Conservation (phyloP, 1,140 invertebrate genomes). For the Manduca sexta region DNA sequence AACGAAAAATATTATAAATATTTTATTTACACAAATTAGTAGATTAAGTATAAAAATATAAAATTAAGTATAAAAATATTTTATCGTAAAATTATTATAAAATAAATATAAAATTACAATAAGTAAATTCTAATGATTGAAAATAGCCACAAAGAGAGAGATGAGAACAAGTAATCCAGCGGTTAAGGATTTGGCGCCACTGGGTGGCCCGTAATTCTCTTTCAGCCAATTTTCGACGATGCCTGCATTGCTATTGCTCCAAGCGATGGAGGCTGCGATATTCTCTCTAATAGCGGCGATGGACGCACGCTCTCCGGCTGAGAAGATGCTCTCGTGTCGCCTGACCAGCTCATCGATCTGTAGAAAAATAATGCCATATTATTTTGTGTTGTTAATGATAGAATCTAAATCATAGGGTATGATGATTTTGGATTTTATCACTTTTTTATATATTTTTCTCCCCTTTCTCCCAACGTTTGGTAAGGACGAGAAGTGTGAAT, state of each 20-base stretch:
- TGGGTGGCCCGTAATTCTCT: conserved; percentile 26
- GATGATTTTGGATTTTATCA: too few species aligned
- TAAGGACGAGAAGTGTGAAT: too few species aligned
- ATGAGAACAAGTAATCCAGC: conserved; percentile 41
- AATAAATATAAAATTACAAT: too few species aligned
- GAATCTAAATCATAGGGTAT: too few species aligned
- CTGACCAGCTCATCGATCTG: conserved; percentile 38
- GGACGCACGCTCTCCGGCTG: conserved; percentile 47
- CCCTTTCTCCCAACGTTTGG: too few species aligned
- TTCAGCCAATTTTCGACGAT: conserved; percentile 43
- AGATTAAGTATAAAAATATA: too few species aligned
- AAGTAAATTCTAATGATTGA: not conserved
- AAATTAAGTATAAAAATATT: too few species aligned
- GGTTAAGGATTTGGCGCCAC: conserved; percentile 26
- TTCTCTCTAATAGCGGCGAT: conserved; percentile 49
- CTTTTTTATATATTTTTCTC: too few species aligned
- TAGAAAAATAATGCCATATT: not conserved
- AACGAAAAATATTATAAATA: too few species aligned
- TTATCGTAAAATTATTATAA: too few species aligned
- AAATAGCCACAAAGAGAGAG: conserved; percentile 32
- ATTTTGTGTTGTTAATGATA: too few species aligned
- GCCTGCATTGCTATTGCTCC: conserved; percentile 32
- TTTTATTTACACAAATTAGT: too few species aligned
- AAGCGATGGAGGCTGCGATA: conserved; percentile 44
- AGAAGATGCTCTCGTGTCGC: conserved; percentile 35